A percentile compares a stretch with the other conserved stretches of the same genome.
Conservation (phyloP, 2,797 vertebrate genomes). For the Anguilla megastoma region DNA sequence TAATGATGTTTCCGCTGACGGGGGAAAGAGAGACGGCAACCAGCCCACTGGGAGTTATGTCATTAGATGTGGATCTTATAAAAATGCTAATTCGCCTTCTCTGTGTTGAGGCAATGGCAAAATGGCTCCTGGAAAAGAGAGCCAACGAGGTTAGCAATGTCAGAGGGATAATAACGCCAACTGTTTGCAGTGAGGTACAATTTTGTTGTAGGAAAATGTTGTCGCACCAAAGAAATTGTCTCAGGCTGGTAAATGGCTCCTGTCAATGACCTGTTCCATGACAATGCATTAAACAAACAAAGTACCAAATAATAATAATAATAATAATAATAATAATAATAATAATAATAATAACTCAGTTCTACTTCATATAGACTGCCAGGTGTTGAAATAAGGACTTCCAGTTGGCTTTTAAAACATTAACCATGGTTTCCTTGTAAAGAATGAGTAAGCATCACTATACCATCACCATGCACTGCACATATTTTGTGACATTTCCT, state of each 20-base stretch:
- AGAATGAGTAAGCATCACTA: neutral
- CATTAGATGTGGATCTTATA: constrained; percentile 1
- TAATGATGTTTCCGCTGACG: neutral
- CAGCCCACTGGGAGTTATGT: neutral
- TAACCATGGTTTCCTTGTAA: neutral
- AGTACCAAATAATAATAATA: too few species aligned
- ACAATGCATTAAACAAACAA: neutral
- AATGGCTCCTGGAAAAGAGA: neutral
- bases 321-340: too few species aligned
- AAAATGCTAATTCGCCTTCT: constrained; percentile 5
- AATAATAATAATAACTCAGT: too few species aligned
- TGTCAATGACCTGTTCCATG: neutral
- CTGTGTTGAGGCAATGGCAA: neutral
- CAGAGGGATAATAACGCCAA: neutral
- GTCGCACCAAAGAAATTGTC: neutral
- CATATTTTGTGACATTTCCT: neutral
- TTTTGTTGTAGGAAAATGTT: neutral
- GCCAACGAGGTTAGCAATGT: neutral
- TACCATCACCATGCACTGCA: too few species aligned
- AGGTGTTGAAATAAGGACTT: too few species aligned
- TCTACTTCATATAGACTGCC: too few species aligned
- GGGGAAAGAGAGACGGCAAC: neutral
- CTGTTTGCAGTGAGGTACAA: neutral
- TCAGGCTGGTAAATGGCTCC: neutral
- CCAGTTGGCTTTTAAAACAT: too few species aligned